phyloP scores from a whole-genome alignment of 2,113 vertebrate genomes.

The Microtus richardsoni region DNA sequence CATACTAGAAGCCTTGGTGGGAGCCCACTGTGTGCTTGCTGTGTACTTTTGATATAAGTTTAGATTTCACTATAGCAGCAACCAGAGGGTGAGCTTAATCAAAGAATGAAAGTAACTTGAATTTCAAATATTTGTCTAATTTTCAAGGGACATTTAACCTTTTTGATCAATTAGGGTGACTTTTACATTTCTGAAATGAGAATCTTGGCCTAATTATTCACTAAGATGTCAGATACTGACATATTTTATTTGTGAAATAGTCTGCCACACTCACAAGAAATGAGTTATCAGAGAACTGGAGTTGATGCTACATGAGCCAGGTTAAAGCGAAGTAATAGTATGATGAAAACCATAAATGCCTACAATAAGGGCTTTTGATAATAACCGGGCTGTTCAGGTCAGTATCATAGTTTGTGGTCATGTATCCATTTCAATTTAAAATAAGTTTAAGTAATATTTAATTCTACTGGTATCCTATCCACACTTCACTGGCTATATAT shows the following conservation, averaged over 20 bases:
- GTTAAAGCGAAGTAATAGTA: background rate
- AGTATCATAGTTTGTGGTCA: background rate
- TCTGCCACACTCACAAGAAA: constrained; percentile 17
- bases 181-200: constrained; percentile 66
- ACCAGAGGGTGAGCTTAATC: constrained; percentile 4
- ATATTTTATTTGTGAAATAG: background rate
- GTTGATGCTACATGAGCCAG: background rate
- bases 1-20: background rate
- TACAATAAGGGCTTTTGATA: background rate
- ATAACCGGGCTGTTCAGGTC: background rate
- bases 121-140: constrained; percentile 74
- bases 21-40: background rate
- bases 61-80: constrained; percentile 17
- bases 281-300: background rate
- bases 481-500: background rate
- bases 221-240: constrained; percentile 7
- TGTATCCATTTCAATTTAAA: background rate
- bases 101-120: constrained; percentile 32
- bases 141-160: constrained; percentile 47
- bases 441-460: constrained; percentile 22
- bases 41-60: constrained; percentile 55
- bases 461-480: background rate
- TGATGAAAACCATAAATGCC: background rate
- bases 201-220: constrained; percentile 69
- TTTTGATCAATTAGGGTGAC: constrained; percentile 31